Evolutionary conservation across 1,140 invertebrate genomes (phyloP).

Genomic region (Ephestia elutella): DNA sequence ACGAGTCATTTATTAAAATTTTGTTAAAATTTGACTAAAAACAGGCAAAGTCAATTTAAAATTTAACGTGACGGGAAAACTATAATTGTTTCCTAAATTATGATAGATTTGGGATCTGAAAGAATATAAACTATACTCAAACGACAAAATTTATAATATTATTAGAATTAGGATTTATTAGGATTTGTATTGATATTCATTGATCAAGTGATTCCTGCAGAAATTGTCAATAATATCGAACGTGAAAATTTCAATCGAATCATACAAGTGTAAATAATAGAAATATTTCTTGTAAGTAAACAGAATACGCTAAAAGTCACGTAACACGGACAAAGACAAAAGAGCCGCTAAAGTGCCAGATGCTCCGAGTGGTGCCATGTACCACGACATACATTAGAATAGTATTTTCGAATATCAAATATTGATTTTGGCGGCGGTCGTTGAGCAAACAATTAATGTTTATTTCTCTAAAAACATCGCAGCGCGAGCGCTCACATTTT

Average conservation of each 20-base stretch:
- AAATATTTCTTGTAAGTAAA: conserved; percentile 1
- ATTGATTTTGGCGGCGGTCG: conserved; percentile 68
- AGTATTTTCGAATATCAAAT: conserved; percentile 73
- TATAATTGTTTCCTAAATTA: too few species aligned
- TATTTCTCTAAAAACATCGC: conserved; percentile 71
- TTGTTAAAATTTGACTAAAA: conserved; percentile 69
- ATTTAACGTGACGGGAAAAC: too few species aligned
- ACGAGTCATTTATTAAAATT: conserved; percentile 71
- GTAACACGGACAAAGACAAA: conserved; percentile 48
- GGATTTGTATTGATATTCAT: too few species aligned
- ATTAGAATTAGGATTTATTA: too few species aligned
- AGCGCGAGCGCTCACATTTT: conserved; percentile 65
- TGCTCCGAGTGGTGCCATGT: conserved; percentile 48
- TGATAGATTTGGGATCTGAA: too few species aligned
- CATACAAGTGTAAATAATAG: neutral
- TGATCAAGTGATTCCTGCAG: too few species aligned
- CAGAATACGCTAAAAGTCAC: conserved; percentile 24
- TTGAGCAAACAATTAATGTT: conserved; percentile 68
- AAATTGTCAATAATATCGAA: too few species aligned
- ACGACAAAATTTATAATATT: too few species aligned
- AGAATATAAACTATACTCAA: too few species aligned
- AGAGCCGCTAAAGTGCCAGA: conserved; percentile 64
- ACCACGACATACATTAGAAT: conserved; percentile 69
- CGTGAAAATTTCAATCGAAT: neutral
- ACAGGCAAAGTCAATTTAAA: conserved; percentile 50